Conservation (phyloP, 2,888 invertebrate genomes). For the Scaptomyza cyrtandrae region DNA sequence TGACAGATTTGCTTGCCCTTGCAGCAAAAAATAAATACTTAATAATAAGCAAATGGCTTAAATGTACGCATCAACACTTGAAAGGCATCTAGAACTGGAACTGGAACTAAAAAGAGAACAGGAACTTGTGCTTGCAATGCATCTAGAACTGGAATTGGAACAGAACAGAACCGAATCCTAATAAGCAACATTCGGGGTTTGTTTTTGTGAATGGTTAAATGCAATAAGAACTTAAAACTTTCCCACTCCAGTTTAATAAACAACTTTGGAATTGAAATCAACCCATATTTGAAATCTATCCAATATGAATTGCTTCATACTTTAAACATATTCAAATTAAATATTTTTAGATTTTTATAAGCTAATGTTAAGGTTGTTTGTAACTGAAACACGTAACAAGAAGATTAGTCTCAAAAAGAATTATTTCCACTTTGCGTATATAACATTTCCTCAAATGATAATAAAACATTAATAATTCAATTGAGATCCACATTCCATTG, state of each 20-base stretch:
- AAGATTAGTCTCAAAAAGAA: background rate
- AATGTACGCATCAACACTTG: background rate
- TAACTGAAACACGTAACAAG: background rate
- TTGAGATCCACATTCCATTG: slow-evolving; percentile 4
- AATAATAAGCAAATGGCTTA: slow-evolving; percentile 14
- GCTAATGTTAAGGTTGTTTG: too few relatives aligned
- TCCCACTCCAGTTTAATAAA: too few relatives aligned
- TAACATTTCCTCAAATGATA: background rate
- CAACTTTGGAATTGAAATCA: too few relatives aligned
- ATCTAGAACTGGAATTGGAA: slow-evolving; percentile 21
- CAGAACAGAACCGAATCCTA: too few relatives aligned
- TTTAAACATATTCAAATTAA: too few relatives aligned
- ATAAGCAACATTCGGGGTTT: too few relatives aligned
- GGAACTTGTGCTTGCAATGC: too few relatives aligned
- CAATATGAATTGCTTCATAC: too few relatives aligned
- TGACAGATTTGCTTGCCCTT: slow-evolving; percentile 44
- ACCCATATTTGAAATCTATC: too few relatives aligned
- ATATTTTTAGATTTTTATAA: too few relatives aligned
- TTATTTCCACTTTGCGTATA: background rate
- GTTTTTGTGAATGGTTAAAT: too few relatives aligned
- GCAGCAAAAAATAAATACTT: slow-evolving; percentile 25
- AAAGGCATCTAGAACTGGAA: slow-evolving; percentile 1
- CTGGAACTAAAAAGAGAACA: slow-evolving; percentile 10
- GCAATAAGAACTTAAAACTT: too few relatives aligned
- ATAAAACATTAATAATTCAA: background rate